phyloP scores from a whole-genome alignment of 2,797 vertebrate genomes.

The Chloroceryle amazona region DNA sequence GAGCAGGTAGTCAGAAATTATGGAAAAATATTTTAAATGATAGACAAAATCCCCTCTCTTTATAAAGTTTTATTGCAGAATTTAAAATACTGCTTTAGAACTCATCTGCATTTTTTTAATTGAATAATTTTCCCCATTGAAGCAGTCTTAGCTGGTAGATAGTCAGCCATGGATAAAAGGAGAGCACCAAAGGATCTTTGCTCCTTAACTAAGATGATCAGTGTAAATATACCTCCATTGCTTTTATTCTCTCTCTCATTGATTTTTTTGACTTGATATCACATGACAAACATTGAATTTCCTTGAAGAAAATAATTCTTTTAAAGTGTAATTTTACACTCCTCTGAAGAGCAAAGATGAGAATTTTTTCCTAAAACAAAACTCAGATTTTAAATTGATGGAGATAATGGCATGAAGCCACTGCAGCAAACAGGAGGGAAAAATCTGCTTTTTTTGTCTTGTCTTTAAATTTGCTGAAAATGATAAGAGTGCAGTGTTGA shows the following conservation, averaged over 20 bases:
- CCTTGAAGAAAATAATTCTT: constrained; percentile 29
- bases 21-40: neutral
- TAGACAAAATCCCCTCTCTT: neutral
- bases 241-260: neutral
- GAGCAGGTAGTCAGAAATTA: neutral
- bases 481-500: neutral
- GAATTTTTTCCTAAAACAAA: constrained; percentile 22
- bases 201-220: neutral
- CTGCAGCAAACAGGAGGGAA: neutral
- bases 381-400: neutral
- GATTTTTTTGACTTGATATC: neutral
- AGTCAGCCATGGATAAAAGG: neutral
- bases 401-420: neutral
- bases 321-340: constrained; percentile 47
- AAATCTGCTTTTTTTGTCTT: neutral
- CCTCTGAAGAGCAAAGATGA: neutral
- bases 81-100: neutral
- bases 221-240: neutral
- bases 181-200: neutral
- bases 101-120: neutral
- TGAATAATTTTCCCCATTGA: neutral
- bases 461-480: neutral
- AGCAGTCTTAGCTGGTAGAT: neutral
- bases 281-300: constrained; percentile 5
- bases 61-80: no score